These are phyloP conservation scores for Rhadinocentrus ornatus DNA, from an alignment of 2,797 vertebrate species.

Conservation along the genomic window DNA sequence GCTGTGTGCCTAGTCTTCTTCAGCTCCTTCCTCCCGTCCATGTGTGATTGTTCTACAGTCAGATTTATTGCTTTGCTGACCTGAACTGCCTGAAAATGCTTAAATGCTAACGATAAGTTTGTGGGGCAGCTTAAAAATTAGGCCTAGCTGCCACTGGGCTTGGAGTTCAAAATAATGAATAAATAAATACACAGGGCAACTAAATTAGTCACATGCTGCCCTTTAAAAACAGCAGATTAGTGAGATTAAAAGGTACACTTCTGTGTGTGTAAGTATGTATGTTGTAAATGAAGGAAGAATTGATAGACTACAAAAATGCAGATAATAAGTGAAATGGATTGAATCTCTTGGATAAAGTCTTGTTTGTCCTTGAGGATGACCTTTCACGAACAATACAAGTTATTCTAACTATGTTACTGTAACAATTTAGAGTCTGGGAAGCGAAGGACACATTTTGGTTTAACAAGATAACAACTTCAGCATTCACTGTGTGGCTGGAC, in stretches of 20 bases:
- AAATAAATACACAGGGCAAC: neutral
- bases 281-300: neutral
- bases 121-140: neutral
- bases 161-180: neutral
- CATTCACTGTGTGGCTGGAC: conserved; percentile 10
- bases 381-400: neutral
- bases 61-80: neutral
- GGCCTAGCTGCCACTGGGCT: neutral
- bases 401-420: neutral
- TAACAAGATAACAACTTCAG: conserved; percentile 5
- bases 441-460: conserved; percentile 3
- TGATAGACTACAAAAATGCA: neutral
- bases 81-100: neutral
- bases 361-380: neutral
- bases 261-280: neutral
- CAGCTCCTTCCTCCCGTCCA: no score
- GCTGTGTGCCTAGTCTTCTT: no score
- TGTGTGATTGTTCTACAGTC: neutral
- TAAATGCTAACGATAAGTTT: neutral
- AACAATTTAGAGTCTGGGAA: neutral
- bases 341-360: neutral
- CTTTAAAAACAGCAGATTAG: neutral
- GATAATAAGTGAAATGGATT: neutral
- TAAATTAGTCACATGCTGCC: neutral
- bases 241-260: neutral